These are phyloP conservation scores for Ischnus inquisitorius DNA, from an alignment of 2,888 invertebrate species.

Conservation along the genomic window DNA sequence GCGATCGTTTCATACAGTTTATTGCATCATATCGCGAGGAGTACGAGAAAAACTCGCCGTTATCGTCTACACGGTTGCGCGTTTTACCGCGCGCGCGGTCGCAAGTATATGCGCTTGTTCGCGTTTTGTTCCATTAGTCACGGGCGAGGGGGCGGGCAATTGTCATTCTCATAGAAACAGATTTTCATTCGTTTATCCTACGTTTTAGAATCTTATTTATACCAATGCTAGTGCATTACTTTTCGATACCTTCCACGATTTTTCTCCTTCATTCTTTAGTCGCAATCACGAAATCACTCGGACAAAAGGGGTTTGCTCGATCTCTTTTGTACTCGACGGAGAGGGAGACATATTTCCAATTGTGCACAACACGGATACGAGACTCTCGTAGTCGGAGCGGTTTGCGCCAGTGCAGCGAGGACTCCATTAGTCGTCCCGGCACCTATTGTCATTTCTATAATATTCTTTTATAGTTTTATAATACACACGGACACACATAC, in stretches of 20 bases:
- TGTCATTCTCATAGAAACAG: slow-evolving; percentile 27
- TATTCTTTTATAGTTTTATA: slow-evolving; percentile 53
- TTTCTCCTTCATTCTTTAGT: slow-evolving; percentile 1
- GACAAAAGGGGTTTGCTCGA: slow-evolving; percentile 11
- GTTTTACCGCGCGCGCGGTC: neutral
- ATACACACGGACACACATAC: slow-evolving; percentile 14
- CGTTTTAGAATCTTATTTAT: slow-evolving; percentile 4
- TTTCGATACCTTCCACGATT: neutral
- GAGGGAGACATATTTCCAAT: slow-evolving; percentile 47
- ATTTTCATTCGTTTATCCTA: neutral
- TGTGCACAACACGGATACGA: neutral
- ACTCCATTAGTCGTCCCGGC: slow-evolving; percentile 34
- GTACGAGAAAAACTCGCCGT: neutral
- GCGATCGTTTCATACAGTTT: neutral
- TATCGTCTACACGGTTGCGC: slow-evolving; percentile 11
- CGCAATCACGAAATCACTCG: neutral
- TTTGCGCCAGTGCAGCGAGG: slow-evolving; percentile 38
- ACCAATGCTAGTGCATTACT: slow-evolving; percentile 19
- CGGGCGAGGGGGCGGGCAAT: neutral
- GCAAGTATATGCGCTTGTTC: neutral
- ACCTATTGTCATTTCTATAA: slow-evolving; percentile 61
- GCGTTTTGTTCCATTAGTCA: slow-evolving; percentile 19
- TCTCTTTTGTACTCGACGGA: slow-evolving; percentile 27
- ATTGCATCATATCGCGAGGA: slow-evolving; percentile 27
- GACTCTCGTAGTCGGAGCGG: neutral